These are phyloP conservation scores for Tuberolachnus salignus DNA, from an alignment of 2,888 invertebrate genomes.

Conservation along the genomic window DNA sequence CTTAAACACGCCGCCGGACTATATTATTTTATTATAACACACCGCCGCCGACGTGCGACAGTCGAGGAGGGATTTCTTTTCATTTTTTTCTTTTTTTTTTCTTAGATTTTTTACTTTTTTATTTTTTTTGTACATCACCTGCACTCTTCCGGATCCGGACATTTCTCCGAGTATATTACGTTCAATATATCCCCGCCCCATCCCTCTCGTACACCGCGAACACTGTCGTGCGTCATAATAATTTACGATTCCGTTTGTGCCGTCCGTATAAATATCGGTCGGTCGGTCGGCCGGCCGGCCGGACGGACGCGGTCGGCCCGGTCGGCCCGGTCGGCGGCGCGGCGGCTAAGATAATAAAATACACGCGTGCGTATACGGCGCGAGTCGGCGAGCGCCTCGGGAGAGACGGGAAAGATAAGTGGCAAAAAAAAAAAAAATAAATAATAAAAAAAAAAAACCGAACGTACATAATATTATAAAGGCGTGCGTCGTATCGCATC, in stretches of 20 bases:
- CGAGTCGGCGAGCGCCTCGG: background rate
- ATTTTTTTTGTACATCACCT: background rate
- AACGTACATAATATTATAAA: background rate
- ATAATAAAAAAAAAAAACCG: background rate
- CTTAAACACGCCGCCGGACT: too few relatives aligned
- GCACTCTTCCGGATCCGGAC: too few relatives aligned
- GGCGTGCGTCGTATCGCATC: conserved; percentile 23
- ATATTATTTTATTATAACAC: too few relatives aligned
- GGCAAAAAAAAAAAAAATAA: background rate
- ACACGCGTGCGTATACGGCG: too few relatives aligned
- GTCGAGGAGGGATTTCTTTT: background rate
- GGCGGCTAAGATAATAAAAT: too few relatives aligned
- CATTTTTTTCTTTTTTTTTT: background rate
- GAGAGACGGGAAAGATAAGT: too few relatives aligned
- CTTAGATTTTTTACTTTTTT: background rate
- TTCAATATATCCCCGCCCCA: too few relatives aligned
- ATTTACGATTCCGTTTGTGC: conserved; percentile 54
- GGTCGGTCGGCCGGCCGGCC: conserved; percentile 4
- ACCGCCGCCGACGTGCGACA: too few relatives aligned
- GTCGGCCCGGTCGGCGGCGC: conserved; percentile 3
- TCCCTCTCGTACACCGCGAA: conserved; percentile 1
- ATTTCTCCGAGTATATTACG: too few relatives aligned
- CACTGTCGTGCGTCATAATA: conserved; percentile 28
- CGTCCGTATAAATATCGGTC: conserved; percentile 15
- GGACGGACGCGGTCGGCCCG: background rate